phyloP scores from a whole-genome alignment of 2,888 invertebrate species.

The Itoplectis maculator region DNA sequence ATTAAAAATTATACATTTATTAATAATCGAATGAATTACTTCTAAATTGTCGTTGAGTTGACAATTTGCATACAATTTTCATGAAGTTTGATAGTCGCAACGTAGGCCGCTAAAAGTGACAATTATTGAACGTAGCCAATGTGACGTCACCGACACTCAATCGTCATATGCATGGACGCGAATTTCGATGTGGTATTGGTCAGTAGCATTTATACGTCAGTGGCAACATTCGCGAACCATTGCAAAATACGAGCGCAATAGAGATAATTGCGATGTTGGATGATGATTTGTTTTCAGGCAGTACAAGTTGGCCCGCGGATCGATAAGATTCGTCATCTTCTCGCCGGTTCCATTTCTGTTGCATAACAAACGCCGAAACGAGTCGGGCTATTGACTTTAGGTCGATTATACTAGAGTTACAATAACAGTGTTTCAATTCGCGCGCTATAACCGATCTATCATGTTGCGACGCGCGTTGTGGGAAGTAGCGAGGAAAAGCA shows the following conservation, averaged over 20 bases:
- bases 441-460: constrained; percentile 21
- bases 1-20: background rate
- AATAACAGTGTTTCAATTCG: background rate
- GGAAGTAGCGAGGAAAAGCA: constrained; percentile 14
- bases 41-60: too few relatives aligned
- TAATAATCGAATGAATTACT: background rate
- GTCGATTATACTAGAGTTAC: background rate
- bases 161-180: background rate
- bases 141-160: background rate
- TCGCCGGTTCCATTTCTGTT: background rate
- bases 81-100: background rate
- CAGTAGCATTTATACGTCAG: background rate
- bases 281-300: background rate
- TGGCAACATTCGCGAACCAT: background rate
- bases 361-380: constrained; percentile 10
- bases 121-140: background rate
- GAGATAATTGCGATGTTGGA: background rate
- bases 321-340: background rate
- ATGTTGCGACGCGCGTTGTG: constrained; percentile 32
- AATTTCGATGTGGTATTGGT: background rate
- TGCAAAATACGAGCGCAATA: background rate
- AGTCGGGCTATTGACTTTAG: background rate
- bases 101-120: background rate
- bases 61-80: too few relatives aligned
- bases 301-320: background rate